Evolutionary conservation across 2,888 invertebrate genomes (phyloP), one percentile per base, ranked within the genome.

Genomic region (Xestobium rufovillosum): DNA sequence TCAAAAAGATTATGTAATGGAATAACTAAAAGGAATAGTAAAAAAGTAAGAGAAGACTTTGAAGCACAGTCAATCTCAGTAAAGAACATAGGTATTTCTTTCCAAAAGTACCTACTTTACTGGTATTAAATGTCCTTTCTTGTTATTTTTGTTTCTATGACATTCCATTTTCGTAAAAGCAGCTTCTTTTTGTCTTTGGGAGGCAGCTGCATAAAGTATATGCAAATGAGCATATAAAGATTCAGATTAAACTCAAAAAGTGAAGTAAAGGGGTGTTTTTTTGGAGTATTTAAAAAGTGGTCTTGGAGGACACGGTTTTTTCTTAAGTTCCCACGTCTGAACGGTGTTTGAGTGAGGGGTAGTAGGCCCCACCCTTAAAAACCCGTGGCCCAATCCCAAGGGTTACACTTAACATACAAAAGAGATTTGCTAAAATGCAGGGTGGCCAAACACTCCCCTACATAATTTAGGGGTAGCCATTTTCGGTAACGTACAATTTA

Each of bases 341-440:
- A 19, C 23, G n/a, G 6, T 19, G 6, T n/a, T 8, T n/a, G n/a
- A n/a, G 23, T 6, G 23, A n/a, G 6, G 6, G 6, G 23, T 8
- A n/a, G n/a, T n/a, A 6, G 6, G n/a, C 23, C 23, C 23, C 23
- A 19, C 23, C 23, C 23, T n/a, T 19, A 6, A n/a, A 19, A n/a
- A 6, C 6, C 23, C 6, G 23, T n/a, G 23, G 23, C n/a, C 23
- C 23, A 19, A 19, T 19, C 6, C 6, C 6, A 6, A 19, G 23
- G 23, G 23, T 6, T n/a, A 6, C 6, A 8, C n/a, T 19, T 19
- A 6, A 19, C 6, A 19, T 19, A 19, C 23, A 19, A 19, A 19
- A 19, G 23, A n/a, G 6, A 19, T 19, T 19, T 19, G 23, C 23
- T 19, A 19, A 19, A 19, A 19, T 19, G n/a, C 23, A n/a, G 23